Evolutionary conservation across 2,113 vertebrate genomes (phyloP), one percentile per base, ranked within the genome.

Genomic region (Bathybates hornii): DNA sequence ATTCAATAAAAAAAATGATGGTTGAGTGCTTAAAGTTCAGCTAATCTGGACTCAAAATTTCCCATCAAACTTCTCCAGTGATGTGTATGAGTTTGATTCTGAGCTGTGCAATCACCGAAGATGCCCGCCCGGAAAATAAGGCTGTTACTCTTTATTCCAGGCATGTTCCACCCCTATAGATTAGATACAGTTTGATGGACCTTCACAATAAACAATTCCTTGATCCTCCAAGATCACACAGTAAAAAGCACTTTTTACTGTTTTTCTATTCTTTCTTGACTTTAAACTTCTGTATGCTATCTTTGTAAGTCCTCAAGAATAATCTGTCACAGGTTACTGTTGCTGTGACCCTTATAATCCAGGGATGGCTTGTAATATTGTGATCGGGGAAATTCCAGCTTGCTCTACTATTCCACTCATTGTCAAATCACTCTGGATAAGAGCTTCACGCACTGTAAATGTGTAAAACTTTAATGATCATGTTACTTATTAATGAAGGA

Each of bases 401-500:
- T 41, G 29, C 76, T 85, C 79, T 36, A 68, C 78, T 53, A 48
- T 59, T 83, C 76, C 38, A 27, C 61, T 86, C 80, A 21, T 66
- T 90, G 87, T 93, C 54, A 79, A 85, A 79, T 88, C 83, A 78
- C 83, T 86, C 63, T 57, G 59, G 85, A 89, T 87, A 81, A 86
- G 78, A 88, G 83, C 78, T 57, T 86, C 84, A 63, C 57, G 87
- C 45, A 52, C 45, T 78, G 45, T 89, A 13, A 57, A 59, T 32
- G 59, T n/a, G 6, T 94, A 7, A 82, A 91, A 87, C 52, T 87
- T 91, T 92, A 85, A 92, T 90, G 56, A 76, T 50, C 7, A 19
- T 1, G 7, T 93, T 86, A 89, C 36, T 93, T 89, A 91, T 93
- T 91, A 73, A 94, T 91, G 91, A 89, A 81, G 87, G 54, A 83